A percentile compares a stretch with the other conserved stretches of the same genome.
Evolutionary conservation across 2,797 vertebrate species (phyloP).

Genomic region (Acipenser oxyrinchus): DNA sequence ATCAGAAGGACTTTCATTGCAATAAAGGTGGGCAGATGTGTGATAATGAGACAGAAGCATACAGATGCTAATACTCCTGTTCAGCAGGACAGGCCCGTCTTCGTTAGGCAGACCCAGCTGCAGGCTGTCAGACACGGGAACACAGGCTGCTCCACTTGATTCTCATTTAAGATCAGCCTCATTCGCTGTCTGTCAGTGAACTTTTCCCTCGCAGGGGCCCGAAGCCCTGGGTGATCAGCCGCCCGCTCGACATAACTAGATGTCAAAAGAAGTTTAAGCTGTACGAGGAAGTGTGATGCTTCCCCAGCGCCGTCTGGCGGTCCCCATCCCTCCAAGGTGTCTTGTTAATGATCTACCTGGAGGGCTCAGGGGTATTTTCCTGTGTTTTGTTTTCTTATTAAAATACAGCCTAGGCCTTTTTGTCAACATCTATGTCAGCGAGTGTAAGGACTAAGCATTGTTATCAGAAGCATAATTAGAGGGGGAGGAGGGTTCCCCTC

Average conservation of each 20-base stretch:
- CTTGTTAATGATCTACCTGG: slow-evolving; percentile 80
- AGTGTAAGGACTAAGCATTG: slow-evolving; percentile 83
- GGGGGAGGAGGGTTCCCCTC: slow-evolving; percentile 56
- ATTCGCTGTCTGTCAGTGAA: slow-evolving; percentile 68
- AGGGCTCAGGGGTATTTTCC: slow-evolving; percentile 69
- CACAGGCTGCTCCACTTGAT: slow-evolving; percentile 63
- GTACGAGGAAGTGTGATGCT: slow-evolving; percentile 55
- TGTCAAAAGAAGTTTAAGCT: slow-evolving; percentile 78
- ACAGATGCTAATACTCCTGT: slow-evolving; percentile 89
- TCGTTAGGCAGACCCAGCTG: slow-evolving; percentile 91
- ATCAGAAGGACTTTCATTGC: slow-evolving; percentile 68
- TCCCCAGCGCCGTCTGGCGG: slow-evolving; percentile 45
- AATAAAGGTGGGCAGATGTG: slow-evolving; percentile 96
- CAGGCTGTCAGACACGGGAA: slow-evolving; percentile 78
- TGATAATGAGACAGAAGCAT: slow-evolving; percentile 98
- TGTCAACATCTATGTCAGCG: slow-evolving; percentile 86
- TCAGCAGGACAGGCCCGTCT: slow-evolving; percentile 68
- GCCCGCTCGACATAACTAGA: slow-evolving; percentile 76
- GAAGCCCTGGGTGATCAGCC: slow-evolving; percentile 81
- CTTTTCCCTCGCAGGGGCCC: slow-evolving; percentile 71
- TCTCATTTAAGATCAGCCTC: slow-evolving; percentile 80
- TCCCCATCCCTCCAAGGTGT: slow-evolving; percentile 53
- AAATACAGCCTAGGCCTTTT: slow-evolving; percentile 81
- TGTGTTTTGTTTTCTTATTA: slow-evolving; percentile 95
- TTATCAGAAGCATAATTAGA: slow-evolving; percentile 87